Evolutionary conservation across 1,140 invertebrate species (phyloP).

Genomic region (Ceratina calcarata): DNA sequence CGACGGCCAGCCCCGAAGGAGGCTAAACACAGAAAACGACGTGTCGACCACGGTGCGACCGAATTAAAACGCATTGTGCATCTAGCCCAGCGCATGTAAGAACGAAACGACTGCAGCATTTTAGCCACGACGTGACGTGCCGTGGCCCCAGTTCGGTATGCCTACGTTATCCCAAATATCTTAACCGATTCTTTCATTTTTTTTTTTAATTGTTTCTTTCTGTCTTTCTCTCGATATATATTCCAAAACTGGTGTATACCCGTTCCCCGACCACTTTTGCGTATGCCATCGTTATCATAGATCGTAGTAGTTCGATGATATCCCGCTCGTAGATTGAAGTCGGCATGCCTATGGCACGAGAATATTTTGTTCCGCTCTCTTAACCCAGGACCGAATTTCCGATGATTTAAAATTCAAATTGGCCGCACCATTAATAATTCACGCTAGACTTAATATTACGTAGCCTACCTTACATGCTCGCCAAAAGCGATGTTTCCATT

Average conservation of each 20-base stretch:
- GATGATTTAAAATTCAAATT: background rate
- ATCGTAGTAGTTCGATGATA: conserved; percentile 3
- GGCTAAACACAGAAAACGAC: conserved; percentile 74
- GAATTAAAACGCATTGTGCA: conserved; percentile 82
- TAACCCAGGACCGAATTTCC: conserved; percentile 27
- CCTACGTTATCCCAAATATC: conserved; percentile 39
- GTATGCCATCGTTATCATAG: conserved; percentile 15
- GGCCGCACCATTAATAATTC: conserved; percentile 6
- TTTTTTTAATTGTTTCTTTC: background rate
- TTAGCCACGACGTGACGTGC: conserved; percentile 49
- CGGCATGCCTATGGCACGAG: conserved; percentile 32
- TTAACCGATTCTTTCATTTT: conserved; percentile 15
- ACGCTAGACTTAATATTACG: background rate
- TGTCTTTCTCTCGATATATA: background rate
- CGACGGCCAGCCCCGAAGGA: conserved; percentile 80
- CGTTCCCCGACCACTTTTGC: conserved; percentile 1
- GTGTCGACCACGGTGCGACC: conserved; percentile 72
- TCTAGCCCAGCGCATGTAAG: conserved; percentile 80
- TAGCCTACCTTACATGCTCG: background rate
- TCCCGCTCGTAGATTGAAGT: conserved; percentile 1
- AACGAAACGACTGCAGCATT: conserved; percentile 59
- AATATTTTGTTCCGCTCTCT: conserved; percentile 27
- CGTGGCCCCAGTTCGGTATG: conserved; percentile 69
- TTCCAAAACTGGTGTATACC: conserved; percentile 4
- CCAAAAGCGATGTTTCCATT: background rate